Evolutionary conservation across 2,888 invertebrate species (phyloP), one percentile per base, ranked within the genome.

Genomic region (Drosophila melanocephala): DNA sequence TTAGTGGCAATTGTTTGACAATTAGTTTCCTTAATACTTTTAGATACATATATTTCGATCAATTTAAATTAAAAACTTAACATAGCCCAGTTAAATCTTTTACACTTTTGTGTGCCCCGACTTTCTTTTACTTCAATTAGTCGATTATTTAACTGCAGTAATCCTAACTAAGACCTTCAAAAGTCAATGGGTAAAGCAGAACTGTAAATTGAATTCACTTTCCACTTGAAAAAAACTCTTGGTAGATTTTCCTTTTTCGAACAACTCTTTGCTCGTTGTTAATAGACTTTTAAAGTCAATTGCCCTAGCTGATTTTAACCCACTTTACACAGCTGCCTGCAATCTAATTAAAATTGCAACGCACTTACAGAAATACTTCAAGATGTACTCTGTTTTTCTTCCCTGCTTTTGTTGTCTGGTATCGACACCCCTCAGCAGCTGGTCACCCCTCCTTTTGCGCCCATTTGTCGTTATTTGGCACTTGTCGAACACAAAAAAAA

Each of bases 321-420:
- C 71, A 79, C 51, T 75, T 59, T 66, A 35, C 75, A 77, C 52
- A 44, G 39, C 28, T 56, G 44, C 32, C 77, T 77, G 73, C 79
- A 80, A 82, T 88, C 82, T 86, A 86, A 86, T 86, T 88, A 86
- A 83, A 86, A 81, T 81, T 87, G 83, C 61, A 64, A 73, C 63
- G 58, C 62, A 51, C 52, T 16, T 51, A 55, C n/a, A 37, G 32
- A 68, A 64, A 56, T 67, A 53, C 79, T 74, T 77, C 47, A 70
- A 63, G 52, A 58, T 58, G 57, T 64, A 26, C 61, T 60, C 39
- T 39, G 26, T 33, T 30, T 32, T 74, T 47, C 42, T 44, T 64
- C 33, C 55, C 16, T 16, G 2, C 35, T 51, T 47, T 53, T 64
- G 42, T 47, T 57, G 30, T 56, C 62, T 51, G 56, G 62, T 58